A percentile compares a stretch with the other conserved stretches of the same genome.
Evolutionary conservation across 2,113 vertebrate species (phyloP).

Genomic region (Cettia cetti): DNA sequence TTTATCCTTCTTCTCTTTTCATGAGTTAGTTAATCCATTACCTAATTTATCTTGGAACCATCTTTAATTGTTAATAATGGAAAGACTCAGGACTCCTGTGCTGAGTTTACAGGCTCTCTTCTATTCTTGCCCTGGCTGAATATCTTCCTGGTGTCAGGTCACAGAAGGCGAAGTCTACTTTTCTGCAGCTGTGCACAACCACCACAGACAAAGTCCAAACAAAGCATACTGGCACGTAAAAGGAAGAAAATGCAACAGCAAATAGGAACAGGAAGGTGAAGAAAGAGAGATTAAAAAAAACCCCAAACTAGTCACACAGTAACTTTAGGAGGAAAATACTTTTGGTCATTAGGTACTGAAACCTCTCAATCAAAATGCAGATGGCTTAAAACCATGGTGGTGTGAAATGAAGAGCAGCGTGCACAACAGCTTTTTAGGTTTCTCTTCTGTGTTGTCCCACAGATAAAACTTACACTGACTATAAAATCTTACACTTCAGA

Average conservation of each 20-base stretch:
- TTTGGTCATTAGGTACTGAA: background rate
- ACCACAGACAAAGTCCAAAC: background rate
- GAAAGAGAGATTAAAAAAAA: background rate
- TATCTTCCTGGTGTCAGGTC: constrained; percentile 52
- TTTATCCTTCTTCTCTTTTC: constrained; percentile 13
- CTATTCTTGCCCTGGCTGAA: constrained; percentile 38
- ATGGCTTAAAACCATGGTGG: background rate
- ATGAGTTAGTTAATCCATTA: constrained; percentile 20
- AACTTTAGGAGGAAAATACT: background rate
- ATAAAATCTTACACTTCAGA: background rate
- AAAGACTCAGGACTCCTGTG: background rate
- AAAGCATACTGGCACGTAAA: background rate
- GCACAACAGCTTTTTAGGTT: background rate
- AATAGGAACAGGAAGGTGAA: background rate
- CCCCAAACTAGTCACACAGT: background rate
- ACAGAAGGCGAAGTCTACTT: constrained; percentile 19
- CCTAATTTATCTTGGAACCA: constrained; percentile 32
- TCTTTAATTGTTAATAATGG: constrained; percentile 69
- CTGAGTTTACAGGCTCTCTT: constrained; percentile 12
- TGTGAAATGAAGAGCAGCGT: background rate
- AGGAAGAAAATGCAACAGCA: background rate
- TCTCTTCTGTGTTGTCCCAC: background rate
- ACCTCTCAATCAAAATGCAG: background rate
- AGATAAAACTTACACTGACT: background rate
- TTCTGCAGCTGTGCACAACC: background rate